Evolutionary conservation across 2,113 vertebrate species (phyloP).

Genomic region (Xenopus borealis): DNA sequence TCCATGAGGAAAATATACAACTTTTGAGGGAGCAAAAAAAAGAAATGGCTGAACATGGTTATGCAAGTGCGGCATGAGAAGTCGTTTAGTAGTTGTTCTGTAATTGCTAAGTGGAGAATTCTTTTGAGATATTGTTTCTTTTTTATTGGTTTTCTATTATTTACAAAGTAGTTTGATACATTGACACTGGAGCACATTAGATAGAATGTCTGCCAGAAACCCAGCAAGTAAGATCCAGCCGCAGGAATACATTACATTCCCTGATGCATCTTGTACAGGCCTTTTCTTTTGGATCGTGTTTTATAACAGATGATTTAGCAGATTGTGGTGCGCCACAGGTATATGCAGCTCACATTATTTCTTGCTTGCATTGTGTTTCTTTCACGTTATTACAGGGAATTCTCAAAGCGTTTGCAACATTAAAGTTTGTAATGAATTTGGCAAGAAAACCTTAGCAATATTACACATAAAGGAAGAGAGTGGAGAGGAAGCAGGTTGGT

Average conservation of each 20-base stretch:
- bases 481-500: no score
- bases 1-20: no score
- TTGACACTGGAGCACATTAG: conserved; percentile 5
- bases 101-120: neutral
- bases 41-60: no score
- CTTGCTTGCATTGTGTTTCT: neutral
- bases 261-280: neutral
- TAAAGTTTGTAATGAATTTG: neutral
- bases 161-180: conserved; percentile 2
- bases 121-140: neutral
- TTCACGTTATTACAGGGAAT: neutral
- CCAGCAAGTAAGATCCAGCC: neutral
- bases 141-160: conserved; percentile 6
- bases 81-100: neutral
- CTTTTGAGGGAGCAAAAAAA: no score
- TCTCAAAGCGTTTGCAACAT: neutral
- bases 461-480: neutral
- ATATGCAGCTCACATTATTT: neutral
- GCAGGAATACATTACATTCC: neutral
- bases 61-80: neutral
- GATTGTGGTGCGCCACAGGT: neutral
- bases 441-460: neutral
- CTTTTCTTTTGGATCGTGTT: neutral
- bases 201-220: neutral
- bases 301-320: neutral